phyloP scores from a whole-genome alignment of 2,797 vertebrate genomes.

The Esox masquinongy region DNA sequence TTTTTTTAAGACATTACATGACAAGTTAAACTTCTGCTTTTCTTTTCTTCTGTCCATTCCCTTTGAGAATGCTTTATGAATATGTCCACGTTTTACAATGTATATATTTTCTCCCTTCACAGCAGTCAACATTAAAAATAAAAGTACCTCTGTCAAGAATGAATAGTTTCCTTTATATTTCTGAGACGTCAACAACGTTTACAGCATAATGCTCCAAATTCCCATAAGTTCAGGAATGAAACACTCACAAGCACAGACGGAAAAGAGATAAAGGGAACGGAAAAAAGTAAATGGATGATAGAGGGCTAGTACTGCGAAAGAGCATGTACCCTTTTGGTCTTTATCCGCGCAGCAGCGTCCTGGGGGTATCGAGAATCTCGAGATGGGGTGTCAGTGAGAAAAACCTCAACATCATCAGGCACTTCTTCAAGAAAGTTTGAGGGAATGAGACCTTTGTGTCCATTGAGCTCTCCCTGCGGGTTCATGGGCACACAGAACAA shows the following conservation, averaged over 20 bases:
- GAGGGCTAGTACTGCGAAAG: slow-evolving; percentile 73
- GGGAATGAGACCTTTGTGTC: slow-evolving; percentile 96
- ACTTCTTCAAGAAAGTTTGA: slow-evolving; percentile 99
- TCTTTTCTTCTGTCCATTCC: slow-evolving; percentile 42
- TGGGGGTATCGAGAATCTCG: slow-evolving; percentile 81
- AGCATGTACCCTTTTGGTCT: slow-evolving; percentile 97
- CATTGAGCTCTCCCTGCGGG: slow-evolving; percentile 91
- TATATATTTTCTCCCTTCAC: slow-evolving; percentile 54
- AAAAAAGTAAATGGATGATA: slow-evolving; percentile 70
- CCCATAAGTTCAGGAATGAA: slow-evolving; percentile 55
- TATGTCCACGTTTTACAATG: slow-evolving; percentile 68
- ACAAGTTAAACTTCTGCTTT: slow-evolving; percentile 56
- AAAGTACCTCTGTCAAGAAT: slow-evolving; percentile 72
- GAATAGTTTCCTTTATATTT: slow-evolving; percentile 45
- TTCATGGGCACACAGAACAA: slow-evolving; percentile 8
- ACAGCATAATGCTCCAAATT: slow-evolving; percentile 62
- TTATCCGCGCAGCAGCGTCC: slow-evolving; percentile 82
- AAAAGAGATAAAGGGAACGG: slow-evolving; percentile 53
- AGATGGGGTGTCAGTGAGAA: slow-evolving; percentile 87
- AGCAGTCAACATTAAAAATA: slow-evolving; percentile 73
- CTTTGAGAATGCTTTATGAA: slow-evolving; percentile 77
- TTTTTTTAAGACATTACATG: slow-evolving; percentile 56
- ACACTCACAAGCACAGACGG: slow-evolving; percentile 65
- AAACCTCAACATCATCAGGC: slow-evolving; percentile 98
- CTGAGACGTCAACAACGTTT: slow-evolving; percentile 67